Evolutionary conservation across 2,113 vertebrate genomes (phyloP).

Genomic region (Thamnaconus septentrionalis): DNA sequence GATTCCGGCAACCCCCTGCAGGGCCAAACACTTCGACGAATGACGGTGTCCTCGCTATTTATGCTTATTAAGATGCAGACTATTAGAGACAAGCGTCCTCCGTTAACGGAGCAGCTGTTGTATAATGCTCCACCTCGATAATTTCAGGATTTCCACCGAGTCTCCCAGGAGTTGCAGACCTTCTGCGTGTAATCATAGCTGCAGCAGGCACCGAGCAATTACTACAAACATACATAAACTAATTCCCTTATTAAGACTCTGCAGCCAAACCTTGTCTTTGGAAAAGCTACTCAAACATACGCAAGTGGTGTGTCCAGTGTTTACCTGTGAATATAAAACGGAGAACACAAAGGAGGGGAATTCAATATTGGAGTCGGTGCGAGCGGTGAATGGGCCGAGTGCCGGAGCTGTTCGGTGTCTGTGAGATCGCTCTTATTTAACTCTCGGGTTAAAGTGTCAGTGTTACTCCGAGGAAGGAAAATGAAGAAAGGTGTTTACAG

Average conservation of each 20-base stretch:
- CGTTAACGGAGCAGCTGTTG: conserved; percentile 65
- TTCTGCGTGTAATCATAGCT: conserved; percentile 66
- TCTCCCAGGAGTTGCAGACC: conserved; percentile 59
- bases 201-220: conserved; percentile 66
- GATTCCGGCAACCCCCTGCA: conserved; percentile 25
- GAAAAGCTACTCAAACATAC: conserved; percentile 3
- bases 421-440: background rate
- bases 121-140: conserved; percentile 70
- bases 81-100: conserved; percentile 54
- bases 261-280: conserved; percentile 33
- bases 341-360: background rate
- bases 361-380: conserved; percentile 3
- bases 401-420: conserved; percentile 1
- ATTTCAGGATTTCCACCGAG: conserved; percentile 63
- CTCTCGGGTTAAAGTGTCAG: conserved; percentile 3
- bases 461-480: background rate
- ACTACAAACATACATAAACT: conserved; percentile 40
- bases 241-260: conserved; percentile 59
- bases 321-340: background rate
- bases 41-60: conserved; percentile 52
- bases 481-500: conserved; percentile 4
- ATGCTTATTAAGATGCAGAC: conserved; percentile 65
- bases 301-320: conserved; percentile 13
- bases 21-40: conserved; percentile 40
- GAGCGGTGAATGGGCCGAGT: background rate